A percentile compares a stretch with the other conserved stretches of the same genome.
Evolutionary conservation across 2,797 vertebrate species (phyloP).

Genomic region (Melanotaenia trifasciata): DNA sequence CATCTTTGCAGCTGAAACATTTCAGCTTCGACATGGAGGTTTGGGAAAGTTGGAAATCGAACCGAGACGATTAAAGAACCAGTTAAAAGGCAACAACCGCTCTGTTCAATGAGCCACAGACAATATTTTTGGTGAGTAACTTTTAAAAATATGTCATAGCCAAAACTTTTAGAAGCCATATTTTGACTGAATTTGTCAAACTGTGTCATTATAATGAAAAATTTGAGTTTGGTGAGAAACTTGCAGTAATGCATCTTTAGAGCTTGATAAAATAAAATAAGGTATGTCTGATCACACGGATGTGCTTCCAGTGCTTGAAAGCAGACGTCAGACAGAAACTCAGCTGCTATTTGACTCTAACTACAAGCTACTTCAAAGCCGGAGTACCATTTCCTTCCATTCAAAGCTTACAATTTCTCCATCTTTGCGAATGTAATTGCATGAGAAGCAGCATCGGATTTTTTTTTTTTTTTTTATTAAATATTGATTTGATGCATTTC

Average conservation of each 20-base stretch:
- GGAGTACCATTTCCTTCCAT: constrained; percentile 37
- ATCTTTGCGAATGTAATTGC: constrained; percentile 57
- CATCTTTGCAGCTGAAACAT: neutral
- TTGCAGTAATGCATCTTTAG: neutral
- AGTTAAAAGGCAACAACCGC: neutral
- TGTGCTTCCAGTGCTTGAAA: constrained; percentile 1
- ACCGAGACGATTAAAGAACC: neutral
- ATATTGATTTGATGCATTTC: neutral
- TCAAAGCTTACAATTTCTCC: constrained; percentile 35
- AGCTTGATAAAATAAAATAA: constrained; percentile 9
- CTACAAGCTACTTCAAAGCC: constrained; percentile 52
- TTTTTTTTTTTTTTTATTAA: constrained; percentile 17
- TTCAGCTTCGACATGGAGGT: no score
- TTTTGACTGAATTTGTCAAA: neutral
- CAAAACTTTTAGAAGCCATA: neutral
- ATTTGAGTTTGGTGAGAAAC: neutral
- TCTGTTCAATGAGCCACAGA: neutral
- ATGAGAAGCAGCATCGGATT: constrained; percentile 42
- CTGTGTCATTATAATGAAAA: neutral
- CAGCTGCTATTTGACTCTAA: constrained; percentile 37
- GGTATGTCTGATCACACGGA: neutral
- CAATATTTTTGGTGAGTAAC: neutral
- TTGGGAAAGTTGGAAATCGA: neutral
- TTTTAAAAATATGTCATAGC: neutral
- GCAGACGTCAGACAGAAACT: constrained; percentile 15